Percentiles rank a stretch among this genome's conserved stretches.
These are phyloP conservation scores for Aphidius ervi DNA, from an alignment of 1,140 invertebrate species.

Conservation along the genomic window DNA sequence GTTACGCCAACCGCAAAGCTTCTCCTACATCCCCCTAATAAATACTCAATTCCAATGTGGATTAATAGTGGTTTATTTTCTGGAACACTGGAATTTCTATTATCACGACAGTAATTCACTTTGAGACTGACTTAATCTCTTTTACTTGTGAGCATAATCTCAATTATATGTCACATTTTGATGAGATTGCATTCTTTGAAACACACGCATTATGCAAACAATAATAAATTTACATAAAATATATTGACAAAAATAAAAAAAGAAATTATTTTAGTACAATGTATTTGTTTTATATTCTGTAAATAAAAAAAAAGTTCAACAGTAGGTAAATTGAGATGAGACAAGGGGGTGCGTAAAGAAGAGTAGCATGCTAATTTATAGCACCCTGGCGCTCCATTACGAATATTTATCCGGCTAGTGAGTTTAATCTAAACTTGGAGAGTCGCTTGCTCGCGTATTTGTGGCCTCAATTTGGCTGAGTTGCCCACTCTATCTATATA, in stretches of 20 bases:
- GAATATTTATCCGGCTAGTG: slow-evolving; percentile 53
- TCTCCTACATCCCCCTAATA: slow-evolving; percentile 47
- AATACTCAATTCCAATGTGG: slow-evolving; percentile 53
- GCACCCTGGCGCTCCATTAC: slow-evolving; percentile 55
- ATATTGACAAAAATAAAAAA: too few species aligned
- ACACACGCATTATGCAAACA: background rate
- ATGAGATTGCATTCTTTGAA: background rate
- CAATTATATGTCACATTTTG: background rate
- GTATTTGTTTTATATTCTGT: too few species aligned
- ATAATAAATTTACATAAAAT: background rate
- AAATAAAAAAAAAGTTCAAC: too few species aligned
- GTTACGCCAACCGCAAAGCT: slow-evolving; percentile 44
- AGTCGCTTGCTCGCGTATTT: slow-evolving; percentile 34
- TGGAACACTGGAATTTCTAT: slow-evolving; percentile 37
- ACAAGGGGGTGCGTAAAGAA: slow-evolving; percentile 19
- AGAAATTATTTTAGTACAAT: too few species aligned
- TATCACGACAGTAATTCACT: slow-evolving; percentile 27
- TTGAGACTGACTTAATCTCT: slow-evolving; percentile 16
- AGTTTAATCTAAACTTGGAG: slow-evolving; percentile 55
- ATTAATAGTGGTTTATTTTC: slow-evolving; percentile 53
- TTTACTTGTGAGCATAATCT: background rate
- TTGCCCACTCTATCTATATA: slow-evolving; percentile 5
- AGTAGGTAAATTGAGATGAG: slow-evolving; percentile 22
- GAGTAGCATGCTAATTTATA: slow-evolving; percentile 53
- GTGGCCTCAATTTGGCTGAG: slow-evolving; percentile 21